Evolutionary conservation across 2,888 invertebrate species (phyloP), one percentile per base, ranked within the genome.

Genomic region (Pharmacophagus antenor): DNA sequence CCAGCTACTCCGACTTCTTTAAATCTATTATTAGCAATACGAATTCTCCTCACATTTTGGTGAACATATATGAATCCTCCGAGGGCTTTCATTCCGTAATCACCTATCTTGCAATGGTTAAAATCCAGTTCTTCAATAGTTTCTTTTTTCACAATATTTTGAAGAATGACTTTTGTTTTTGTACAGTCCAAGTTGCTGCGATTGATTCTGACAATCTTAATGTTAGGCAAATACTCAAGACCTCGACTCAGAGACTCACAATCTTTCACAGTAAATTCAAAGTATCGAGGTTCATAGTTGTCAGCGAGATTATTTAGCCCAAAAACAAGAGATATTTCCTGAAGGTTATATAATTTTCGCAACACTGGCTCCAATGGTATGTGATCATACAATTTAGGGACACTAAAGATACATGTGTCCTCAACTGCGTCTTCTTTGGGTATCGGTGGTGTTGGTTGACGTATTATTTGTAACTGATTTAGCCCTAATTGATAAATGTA

Each of bases 71-170:
- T 85, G 62, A 93, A 82, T 64, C 93, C 93, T 0, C 93, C 93
- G 2, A 94, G 79, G 18, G 94, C 94, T 59, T 93, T 87, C 70
- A 93, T 93, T 0, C 94, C 94, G 49, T 87, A 84, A 72, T 94
- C 92, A 2, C 89, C 92, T 52, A 94, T 92, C 67, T 92, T 89
- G 72, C 94, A 94, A 71, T 94, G 92, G 62, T 93, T 94, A 52
- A 94, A 91, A 74, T 94, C 93, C 31, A 94, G 70, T 69, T 93
- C 93, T 63, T 91, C 87, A 27, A 94, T 78, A 67, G 86, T 77
- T 62, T 84, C 86, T 64, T 90, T 88, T 63, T 90, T 91, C 0
- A 85, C 80, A 20, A 91, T 77, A 64, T 91, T 85, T 70, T 92
- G 92, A 25, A 93, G 82, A 48, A 94, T 84, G 1, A 92, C 77